A percentile compares a stretch with the other conserved stretches of the same genome.
Conservation (phyloP, 2,797 vertebrate species). For the Poliocrania exsul region DNA sequence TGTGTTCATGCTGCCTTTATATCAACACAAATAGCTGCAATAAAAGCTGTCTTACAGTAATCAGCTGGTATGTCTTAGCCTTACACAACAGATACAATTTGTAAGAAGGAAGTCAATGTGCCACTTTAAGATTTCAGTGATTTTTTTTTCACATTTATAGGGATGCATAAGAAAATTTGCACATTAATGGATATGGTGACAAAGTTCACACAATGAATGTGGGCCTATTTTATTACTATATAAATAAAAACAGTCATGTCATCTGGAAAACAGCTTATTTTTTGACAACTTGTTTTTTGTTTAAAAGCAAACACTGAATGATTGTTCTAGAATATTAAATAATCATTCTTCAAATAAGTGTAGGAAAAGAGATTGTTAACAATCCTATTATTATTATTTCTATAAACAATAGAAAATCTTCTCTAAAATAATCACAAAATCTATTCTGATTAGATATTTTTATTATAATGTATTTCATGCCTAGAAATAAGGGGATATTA, state of each 20-base stretch:
- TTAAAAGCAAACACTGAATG: background rate
- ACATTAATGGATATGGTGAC: background rate
- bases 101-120: background rate
- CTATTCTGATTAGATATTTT: accelerated
- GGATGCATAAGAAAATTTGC: background rate
- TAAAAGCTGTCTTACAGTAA: background rate
- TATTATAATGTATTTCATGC: accelerated
- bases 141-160: background rate
- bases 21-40: background rate
- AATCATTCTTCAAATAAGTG: background rate
- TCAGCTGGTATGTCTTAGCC: background rate
- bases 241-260: background rate
- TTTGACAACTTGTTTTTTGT: background rate
- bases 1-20: background rate
- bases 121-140: background rate
- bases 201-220: background rate
- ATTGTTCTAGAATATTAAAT: background rate
- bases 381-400: background rate
- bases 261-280: background rate
- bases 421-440: background rate
- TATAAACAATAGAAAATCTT: background rate
- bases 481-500: too few relatives aligned
- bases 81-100: background rate
- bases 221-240: background rate
- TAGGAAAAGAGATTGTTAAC: background rate